Percentiles rank a stretch among this genome's conserved stretches.
These are phyloP conservation scores for Epiblema foenella DNA, from an alignment of 2,888 invertebrate species.

Conservation along the genomic window DNA sequence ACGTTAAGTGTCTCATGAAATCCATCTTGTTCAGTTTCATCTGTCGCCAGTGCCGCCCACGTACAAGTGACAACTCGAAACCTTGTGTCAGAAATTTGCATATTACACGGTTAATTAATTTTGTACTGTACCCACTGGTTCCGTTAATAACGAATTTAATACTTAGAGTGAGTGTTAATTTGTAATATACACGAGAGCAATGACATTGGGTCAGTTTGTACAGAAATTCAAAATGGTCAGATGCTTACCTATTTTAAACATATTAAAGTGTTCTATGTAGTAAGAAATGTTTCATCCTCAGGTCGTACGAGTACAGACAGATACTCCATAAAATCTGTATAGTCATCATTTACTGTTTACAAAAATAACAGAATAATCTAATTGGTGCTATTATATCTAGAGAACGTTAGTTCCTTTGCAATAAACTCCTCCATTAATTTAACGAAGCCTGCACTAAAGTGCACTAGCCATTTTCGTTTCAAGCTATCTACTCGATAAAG, in stretches of 20 bases:
- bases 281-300: too few species aligned
- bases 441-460: constrained; percentile 9
- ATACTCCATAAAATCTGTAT: too few species aligned
- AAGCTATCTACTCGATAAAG: neutral
- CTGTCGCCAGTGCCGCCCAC: constrained; percentile 5
- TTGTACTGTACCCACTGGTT: neutral
- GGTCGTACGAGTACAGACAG: too few species aligned
- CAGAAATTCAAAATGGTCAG: too few species aligned
- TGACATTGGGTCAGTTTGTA: too few species aligned
- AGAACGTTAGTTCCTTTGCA: neutral
- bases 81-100: constrained; percentile 35
- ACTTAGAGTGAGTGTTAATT: neutral
- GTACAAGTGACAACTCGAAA: constrained; percentile 15
- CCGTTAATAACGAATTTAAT: neutral
- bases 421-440: neutral
- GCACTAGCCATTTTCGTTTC: neutral
- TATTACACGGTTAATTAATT: constrained; percentile 36
- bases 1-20: constrained; percentile 5
- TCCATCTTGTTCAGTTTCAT: constrained; percentile 25
- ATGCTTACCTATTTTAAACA: too few species aligned
- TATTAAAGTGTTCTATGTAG: too few species aligned
- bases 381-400: too few species aligned
- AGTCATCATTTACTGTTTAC: too few species aligned
- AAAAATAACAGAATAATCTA: neutral
- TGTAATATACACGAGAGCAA: too few species aligned